Percentiles rank a stretch among this genome's conserved stretches.
These are phyloP conservation scores for Hassar affinis DNA, from an alignment of 2,113 vertebrate species.

Conservation along the genomic window DNA sequence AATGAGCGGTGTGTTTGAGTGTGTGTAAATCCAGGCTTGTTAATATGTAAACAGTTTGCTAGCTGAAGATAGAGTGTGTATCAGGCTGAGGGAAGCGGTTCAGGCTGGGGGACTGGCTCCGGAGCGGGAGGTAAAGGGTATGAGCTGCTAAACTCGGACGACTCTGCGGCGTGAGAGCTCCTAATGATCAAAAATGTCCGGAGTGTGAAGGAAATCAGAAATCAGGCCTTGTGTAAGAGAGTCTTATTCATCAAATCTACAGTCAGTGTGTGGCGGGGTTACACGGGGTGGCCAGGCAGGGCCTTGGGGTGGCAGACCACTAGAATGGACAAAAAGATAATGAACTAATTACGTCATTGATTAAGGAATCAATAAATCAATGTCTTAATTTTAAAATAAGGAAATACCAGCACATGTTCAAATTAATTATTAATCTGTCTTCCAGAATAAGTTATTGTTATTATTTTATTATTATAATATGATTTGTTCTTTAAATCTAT, in stretches of 20 bases:
- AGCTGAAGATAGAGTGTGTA: neutral
- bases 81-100: neutral
- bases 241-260: neutral
- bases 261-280: neutral
- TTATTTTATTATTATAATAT: too few species aligned
- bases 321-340: too few species aligned
- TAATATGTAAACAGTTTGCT: neutral
- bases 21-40: neutral
- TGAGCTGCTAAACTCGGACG: neutral
- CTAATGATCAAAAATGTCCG: neutral
- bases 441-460: too few species aligned
- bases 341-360: too few species aligned
- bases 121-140: neutral
- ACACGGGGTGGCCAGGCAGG: neutral
- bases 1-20: slow-evolving; percentile 11
- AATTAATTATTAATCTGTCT: too few species aligned
- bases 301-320: neutral
- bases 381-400: too few species aligned
- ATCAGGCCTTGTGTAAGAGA: neutral
- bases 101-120: neutral
- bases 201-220: neutral
- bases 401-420: too few species aligned
- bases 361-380: too few species aligned
- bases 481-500: too few species aligned
- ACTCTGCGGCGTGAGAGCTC: neutral